Base-by-base conservation (phyloP, 2,113 vertebrate species). In the Smithornis capensis region DNA sequence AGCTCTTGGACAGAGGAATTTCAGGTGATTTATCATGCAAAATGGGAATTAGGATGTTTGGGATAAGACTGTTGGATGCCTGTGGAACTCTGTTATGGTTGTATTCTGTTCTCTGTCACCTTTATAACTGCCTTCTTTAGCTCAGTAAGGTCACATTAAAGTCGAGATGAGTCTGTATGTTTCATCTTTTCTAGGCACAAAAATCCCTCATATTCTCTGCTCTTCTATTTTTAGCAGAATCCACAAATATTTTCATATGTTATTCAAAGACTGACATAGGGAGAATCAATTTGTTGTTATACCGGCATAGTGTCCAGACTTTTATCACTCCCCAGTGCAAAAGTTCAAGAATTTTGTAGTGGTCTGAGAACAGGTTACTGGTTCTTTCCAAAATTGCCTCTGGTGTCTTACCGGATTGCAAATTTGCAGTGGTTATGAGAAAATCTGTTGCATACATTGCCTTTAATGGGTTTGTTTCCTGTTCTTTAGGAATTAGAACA, bases 381-480 rank as follows among this genome's bases (percentile, higher is more conserved):
- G 55, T 85, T 82, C 29, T 74, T 80, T 77, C n/a, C 57, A 55
- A 89, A 82, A 17, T 27, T 6, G 0, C 38, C 38, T 85, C 55
- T 33, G 9, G 10, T 91, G 13, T 85, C 5, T 85, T 79, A 60
- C 38, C 23, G 75, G 57, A 16, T n/a, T 79, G 29, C 38, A 67
- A 42, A 84, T 37, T n/a, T 75, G 12, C 19, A 42, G 35, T 44
- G 47, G 11, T 56, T 68, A 56, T 76, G 67, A 76, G 40, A 71
- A 93, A 83, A 88, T 56, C 40, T 65, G 28, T 73, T 80, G 22
- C 17, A 65, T 60, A 5, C 33, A 13, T 49, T 90, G 70, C 25
- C 13, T 90, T 92, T 92, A 84, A 63, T 45, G 12, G 25, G 12
- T 68, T 75, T 87, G 8, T 82, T 78, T 92, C 33, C 35, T 64